Evolutionary conservation across 1,140 invertebrate species (phyloP).

Genomic region (Calliphora vicina): DNA sequence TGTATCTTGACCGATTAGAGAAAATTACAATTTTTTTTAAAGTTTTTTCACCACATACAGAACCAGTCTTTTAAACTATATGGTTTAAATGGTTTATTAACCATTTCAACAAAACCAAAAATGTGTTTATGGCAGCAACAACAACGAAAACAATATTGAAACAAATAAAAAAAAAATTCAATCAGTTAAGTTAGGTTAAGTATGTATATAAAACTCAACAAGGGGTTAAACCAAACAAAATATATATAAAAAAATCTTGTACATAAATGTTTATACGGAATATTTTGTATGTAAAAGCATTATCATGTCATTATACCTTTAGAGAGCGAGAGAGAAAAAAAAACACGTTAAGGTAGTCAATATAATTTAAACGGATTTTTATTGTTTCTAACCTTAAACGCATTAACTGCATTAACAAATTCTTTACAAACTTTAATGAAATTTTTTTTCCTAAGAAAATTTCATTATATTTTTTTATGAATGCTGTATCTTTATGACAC

Average conservation of each 20-base stretch:
- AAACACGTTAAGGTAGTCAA: conserved; percentile 21
- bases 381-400: conserved; percentile 58
- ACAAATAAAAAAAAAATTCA: neutral
- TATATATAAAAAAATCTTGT: no score
- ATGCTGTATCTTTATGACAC: conserved; percentile 51
- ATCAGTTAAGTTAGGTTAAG: no score
- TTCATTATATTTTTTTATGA: neutral
- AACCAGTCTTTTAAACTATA: no score
- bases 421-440: no score
- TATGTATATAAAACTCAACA: neutral
- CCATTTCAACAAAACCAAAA: neutral
- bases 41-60: no score
- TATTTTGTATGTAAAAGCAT: neutral
- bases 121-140: neutral
- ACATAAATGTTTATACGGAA: no score
- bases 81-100: neutral
- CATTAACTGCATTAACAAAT: no score
- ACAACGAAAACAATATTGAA: no score
- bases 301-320: neutral
- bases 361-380: conserved; percentile 57
- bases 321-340: neutral
- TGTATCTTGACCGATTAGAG: neutral
- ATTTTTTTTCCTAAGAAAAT: neutral
- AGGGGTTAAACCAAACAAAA: neutral
- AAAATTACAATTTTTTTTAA: neutral